A percentile compares a stretch with the other conserved stretches of the same genome.
Evolutionary conservation across 2,888 invertebrate species (phyloP).

Genomic region (Gymnocheta viridis): DNA sequence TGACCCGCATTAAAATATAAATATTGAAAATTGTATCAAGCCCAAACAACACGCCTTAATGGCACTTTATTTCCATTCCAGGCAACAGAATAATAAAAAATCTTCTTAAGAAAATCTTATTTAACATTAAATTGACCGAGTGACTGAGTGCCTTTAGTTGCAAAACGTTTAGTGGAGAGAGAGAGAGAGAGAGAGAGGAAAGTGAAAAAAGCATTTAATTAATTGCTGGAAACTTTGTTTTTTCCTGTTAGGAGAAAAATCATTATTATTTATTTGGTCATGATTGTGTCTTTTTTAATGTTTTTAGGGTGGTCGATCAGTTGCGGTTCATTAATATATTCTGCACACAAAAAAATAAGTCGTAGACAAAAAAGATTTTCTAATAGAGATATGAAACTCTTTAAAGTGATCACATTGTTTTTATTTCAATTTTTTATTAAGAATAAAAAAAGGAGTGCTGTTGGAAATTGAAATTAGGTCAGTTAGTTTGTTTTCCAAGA

Average conservation of each 20-base stretch:
- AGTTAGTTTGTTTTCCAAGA: constrained; percentile 4
- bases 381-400: constrained; percentile 47
- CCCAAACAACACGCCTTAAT: constrained; percentile 61
- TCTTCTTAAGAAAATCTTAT: constrained; percentile 61
- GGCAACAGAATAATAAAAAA: neutral
- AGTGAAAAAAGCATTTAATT: constrained; percentile 39
- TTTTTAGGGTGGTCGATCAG: constrained; percentile 65
- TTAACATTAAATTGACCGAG: constrained; percentile 64
- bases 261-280: constrained; percentile 38
- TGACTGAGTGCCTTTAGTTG: constrained; percentile 55
- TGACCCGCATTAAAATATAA: neutral
- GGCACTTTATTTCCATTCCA: constrained; percentile 56
- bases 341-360: neutral
- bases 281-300: constrained; percentile 53
- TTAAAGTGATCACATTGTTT: constrained; percentile 6
- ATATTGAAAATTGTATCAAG: constrained; percentile 21
- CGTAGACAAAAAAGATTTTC: constrained; percentile 42
- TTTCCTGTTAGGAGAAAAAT: neutral
- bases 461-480: constrained; percentile 29
- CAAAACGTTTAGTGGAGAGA: neutral
- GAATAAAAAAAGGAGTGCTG: constrained; percentile 19
- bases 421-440: constrained; percentile 13
- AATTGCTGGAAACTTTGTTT: constrained; percentile 30
- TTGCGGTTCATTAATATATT: constrained; percentile 61
- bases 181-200: neutral